These are phyloP conservation scores for Rugalucina vietnamica DNA, from an alignment of 2,888 invertebrate genomes.

Conservation along the genomic window DNA sequence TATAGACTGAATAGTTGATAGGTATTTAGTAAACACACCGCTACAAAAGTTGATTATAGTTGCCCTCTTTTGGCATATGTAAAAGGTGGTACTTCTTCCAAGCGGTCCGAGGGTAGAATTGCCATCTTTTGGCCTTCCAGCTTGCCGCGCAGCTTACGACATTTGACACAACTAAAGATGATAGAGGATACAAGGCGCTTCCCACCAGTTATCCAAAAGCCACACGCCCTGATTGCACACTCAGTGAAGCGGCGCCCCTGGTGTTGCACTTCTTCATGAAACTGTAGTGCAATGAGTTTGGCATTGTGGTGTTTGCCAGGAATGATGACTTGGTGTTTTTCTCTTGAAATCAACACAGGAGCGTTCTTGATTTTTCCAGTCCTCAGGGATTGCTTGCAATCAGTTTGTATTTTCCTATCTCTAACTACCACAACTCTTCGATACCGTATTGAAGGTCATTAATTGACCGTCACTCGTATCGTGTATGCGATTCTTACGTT, in stretches of 20 bases:
- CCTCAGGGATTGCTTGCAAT: too few species aligned
- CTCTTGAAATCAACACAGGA: slow-evolving; percentile 15
- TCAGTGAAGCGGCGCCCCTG: slow-evolving; percentile 55
- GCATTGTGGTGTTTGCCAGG: slow-evolving; percentile 50
- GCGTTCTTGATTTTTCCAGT: slow-evolving; percentile 20
- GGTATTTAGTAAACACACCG: too few species aligned
- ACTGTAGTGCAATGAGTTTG: slow-evolving; percentile 28
- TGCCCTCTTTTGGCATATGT: too few species aligned
- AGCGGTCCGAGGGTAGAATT: slow-evolving; percentile 49
- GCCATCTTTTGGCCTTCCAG: slow-evolving; percentile 50
- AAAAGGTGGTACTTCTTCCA: slow-evolving; percentile 50
- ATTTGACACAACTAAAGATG: slow-evolving; percentile 42
- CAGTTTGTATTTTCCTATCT: too few species aligned
- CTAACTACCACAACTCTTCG: too few species aligned
- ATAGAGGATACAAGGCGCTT: slow-evolving; percentile 28
- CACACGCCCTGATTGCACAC: slow-evolving; percentile 45
- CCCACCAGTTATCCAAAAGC: slow-evolving; percentile 50
- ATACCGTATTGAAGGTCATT: too few species aligned
- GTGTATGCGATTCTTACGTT: too few species aligned
- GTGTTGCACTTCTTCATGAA: slow-evolving; percentile 48
- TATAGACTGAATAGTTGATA: too few species aligned
- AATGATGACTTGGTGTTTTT: slow-evolving; percentile 36
- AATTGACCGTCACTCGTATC: too few species aligned
- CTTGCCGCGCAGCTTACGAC: slow-evolving; percentile 29
- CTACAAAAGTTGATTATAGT: too few species aligned